A percentile compares a stretch with the other conserved stretches of the same genome.
phyloP scores from a whole-genome alignment of 2,113 vertebrate genomes.

The Lonchura striata region DNA sequence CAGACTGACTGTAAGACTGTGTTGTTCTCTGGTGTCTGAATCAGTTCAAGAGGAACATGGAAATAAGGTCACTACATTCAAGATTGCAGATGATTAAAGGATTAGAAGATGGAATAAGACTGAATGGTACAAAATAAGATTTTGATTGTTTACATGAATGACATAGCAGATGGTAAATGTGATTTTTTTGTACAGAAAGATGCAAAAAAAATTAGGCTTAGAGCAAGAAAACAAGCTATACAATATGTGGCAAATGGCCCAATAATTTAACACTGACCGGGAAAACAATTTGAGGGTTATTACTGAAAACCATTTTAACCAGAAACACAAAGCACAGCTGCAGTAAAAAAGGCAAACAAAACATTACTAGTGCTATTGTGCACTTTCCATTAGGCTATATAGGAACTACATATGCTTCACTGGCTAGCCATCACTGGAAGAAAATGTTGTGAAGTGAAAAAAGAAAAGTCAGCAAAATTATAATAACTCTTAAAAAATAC shows the following conservation, averaged over 20 bases:
- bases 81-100: neutral
- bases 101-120: neutral
- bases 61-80: neutral
- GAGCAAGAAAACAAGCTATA: conserved; percentile 34
- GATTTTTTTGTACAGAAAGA: neutral
- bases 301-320: conserved; percentile 39
- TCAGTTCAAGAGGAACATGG: neutral
- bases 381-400: neutral
- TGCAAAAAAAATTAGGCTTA: conserved; percentile 42
- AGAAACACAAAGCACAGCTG: neutral
- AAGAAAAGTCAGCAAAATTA: neutral
- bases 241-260: conserved; percentile 44
- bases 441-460: neutral
- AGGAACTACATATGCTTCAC: neutral
- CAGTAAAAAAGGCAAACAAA: conserved; percentile 46
- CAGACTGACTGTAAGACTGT: neutral
- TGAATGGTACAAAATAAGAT: neutral
- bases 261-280: conserved; percentile 50
- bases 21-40: neutral
- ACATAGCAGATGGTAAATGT: conserved; percentile 26
- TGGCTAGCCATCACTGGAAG: neutral
- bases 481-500: neutral
- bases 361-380: neutral
- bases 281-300: conserved; percentile 50
- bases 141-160: neutral